Percentiles rank a stretch among this genome's conserved stretches.
Conservation (phyloP, 2,797 vertebrate species). For the Semaprochilodus insignis region DNA sequence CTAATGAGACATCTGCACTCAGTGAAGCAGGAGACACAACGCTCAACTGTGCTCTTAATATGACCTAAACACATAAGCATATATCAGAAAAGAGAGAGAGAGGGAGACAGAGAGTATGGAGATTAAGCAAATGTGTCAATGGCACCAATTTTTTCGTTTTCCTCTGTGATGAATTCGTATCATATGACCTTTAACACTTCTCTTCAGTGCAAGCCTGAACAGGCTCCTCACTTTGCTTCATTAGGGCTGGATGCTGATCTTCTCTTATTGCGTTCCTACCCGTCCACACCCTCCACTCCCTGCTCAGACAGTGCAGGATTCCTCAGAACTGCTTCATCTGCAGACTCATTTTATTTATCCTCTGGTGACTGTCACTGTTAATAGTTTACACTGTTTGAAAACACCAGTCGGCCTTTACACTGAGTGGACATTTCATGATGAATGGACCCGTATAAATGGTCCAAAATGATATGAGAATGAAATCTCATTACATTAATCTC, state of each 20-base stretch:
- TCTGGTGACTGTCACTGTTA: background rate
- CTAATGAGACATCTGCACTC: slow-evolving; percentile 22
- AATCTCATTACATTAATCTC: background rate
- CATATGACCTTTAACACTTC: slow-evolving; percentile 37
- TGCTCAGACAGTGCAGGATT: slow-evolving; percentile 48
- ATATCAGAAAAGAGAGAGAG: slow-evolving; percentile 3
- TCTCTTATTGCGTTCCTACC: background rate
- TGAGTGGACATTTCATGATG: background rate
- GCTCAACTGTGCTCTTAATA: slow-evolving; percentile 44
- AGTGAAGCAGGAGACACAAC: slow-evolving; percentile 36
- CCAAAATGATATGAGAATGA: background rate
- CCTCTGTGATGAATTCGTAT: slow-evolving; percentile 36
- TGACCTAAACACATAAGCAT: slow-evolving; percentile 32
- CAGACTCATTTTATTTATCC: slow-evolving; percentile 33
- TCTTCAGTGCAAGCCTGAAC: slow-evolving; percentile 49
- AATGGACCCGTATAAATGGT: background rate
- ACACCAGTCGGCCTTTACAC: background rate
- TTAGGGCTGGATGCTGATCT: slow-evolving; percentile 40
- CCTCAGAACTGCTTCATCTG: slow-evolving; percentile 42
- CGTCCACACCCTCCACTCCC: slow-evolving; percentile 21
- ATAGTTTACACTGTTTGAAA: background rate
- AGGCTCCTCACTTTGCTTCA: slow-evolving; percentile 35
- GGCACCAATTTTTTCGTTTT: slow-evolving; percentile 14
- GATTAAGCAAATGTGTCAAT: slow-evolving; percentile 19
- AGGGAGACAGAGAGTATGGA: background rate